phyloP scores from a whole-genome alignment of 2,888 invertebrate genomes.

The Drosophila lacicola region DNA sequence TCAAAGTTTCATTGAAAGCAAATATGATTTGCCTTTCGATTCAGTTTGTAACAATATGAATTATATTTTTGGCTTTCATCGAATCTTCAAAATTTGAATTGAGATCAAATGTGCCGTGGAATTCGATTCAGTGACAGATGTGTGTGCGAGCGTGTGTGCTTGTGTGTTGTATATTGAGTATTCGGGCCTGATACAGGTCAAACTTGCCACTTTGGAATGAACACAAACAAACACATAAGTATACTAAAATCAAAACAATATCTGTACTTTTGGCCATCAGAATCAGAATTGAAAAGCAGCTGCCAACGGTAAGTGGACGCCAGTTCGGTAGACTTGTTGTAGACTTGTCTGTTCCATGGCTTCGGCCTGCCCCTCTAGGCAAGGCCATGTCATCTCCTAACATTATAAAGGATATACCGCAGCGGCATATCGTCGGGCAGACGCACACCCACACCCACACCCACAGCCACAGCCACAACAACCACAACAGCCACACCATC shows the following conservation, averaged over 20 bases:
- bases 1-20: no score
- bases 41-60: no score
- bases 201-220: conserved; percentile 19
- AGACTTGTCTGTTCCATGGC: conserved; percentile 4
- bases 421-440: conserved; percentile 6
- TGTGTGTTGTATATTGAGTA: neutral
- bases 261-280: conserved; percentile 9
- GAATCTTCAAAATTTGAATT: neutral
- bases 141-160: neutral
- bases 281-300: neutral
- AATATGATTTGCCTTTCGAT: no score
- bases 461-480: no score
- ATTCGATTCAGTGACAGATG: neutral
- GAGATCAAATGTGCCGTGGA: conserved; percentile 12
- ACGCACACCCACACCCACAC: neutral
- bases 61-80: no score
- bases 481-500: no score
- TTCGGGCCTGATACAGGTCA: conserved; percentile 1
- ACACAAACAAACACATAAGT: conserved; percentile 22
- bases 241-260: conserved; percentile 19
- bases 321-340: neutral
- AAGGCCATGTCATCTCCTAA: conserved; percentile 36
- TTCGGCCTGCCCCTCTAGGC: conserved; percentile 10
- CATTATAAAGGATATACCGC: conserved; percentile 20
- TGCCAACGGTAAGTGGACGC: conserved; percentile 22